Conservation (phyloP, 2,888 invertebrate species). For the Cosmia trapezina region DNA sequence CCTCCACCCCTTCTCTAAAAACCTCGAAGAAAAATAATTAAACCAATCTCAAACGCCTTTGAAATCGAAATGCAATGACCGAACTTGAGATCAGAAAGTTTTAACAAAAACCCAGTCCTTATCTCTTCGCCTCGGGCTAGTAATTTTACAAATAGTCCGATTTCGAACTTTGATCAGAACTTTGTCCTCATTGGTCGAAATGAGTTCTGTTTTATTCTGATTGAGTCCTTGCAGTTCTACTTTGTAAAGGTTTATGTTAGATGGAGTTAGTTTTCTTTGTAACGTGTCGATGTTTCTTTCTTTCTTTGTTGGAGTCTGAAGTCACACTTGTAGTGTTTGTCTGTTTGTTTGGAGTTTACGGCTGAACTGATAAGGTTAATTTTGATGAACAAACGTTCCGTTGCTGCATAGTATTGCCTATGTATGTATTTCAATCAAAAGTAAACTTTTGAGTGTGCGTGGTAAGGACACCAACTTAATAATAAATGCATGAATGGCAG, state of each 20-base stretch:
- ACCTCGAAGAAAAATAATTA: conserved; percentile 48
- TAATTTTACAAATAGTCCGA: conserved; percentile 61
- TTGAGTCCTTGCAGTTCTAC: conserved; percentile 46
- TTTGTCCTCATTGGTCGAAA: conserved; percentile 53
- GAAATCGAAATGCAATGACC: conserved; percentile 47
- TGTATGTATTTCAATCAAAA: too few relatives aligned
- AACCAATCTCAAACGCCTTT: conserved; percentile 40
- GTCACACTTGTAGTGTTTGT: not conserved
- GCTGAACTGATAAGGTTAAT: too few relatives aligned
- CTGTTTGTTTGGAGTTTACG: not conserved
- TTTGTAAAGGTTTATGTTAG: conserved; percentile 37
- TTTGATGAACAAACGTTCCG: too few relatives aligned
- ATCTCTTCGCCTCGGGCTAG: conserved; percentile 47
- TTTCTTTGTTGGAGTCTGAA: not conserved
- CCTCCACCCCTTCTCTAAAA: conserved; percentile 6
- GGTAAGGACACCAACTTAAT: too few relatives aligned
- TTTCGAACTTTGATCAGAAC: conserved; percentile 50
- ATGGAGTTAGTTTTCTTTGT: conserved; percentile 31
- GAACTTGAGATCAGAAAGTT: conserved; percentile 43
- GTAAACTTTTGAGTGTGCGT: too few relatives aligned
- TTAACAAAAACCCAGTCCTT: conserved; percentile 42
- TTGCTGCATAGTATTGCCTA: too few relatives aligned
- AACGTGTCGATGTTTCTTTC: conserved; percentile 24
- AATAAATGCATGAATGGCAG: too few relatives aligned
- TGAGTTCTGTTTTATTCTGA: conserved; percentile 54